Conservation (phyloP, 2,888 invertebrate genomes). For the Parnassius glacialis region DNA sequence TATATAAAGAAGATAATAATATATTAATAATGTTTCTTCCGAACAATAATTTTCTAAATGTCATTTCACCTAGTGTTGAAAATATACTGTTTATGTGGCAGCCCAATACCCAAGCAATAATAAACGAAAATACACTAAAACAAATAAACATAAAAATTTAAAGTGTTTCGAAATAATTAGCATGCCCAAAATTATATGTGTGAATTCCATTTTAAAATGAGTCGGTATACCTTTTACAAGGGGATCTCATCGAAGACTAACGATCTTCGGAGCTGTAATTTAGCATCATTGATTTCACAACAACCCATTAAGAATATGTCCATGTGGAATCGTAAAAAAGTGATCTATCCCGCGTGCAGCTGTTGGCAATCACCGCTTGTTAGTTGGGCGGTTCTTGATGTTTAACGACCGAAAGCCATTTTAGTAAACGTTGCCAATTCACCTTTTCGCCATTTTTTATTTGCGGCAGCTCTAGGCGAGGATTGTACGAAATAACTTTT, state of each 20-base stretch:
- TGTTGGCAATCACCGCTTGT: constrained; percentile 51
- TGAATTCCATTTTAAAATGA: constrained; percentile 13
- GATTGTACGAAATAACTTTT: neutral
- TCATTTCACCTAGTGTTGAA: neutral
- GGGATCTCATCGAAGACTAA: constrained; percentile 31
- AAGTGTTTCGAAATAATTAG: constrained; percentile 16
- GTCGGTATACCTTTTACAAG: constrained; percentile 25
- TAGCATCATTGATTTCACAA: constrained; percentile 55
- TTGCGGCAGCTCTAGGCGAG: constrained; percentile 35
- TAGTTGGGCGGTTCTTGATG: constrained; percentile 52
- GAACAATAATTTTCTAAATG: no score
- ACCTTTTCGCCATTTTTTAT: constrained; percentile 34
- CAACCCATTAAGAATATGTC: constrained; percentile 51
- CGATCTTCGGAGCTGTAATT: constrained; percentile 49
- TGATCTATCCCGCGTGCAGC: constrained; percentile 52
- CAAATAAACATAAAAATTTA: constrained; percentile 13
- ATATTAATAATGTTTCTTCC: no score
- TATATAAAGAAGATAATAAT: no score
- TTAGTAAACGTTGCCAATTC: constrained; percentile 54
- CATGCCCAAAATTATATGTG: constrained; percentile 14
- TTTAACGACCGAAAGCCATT: constrained; percentile 46
- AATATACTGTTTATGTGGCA: neutral
- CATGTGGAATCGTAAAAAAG: constrained; percentile 48
- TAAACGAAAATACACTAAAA: constrained; percentile 12
- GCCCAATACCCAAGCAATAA: neutral